Evolutionary conservation across 2,113 vertebrate genomes (phyloP), one percentile per base, ranked within the genome.

Genomic region (Pterophyllum scalare): DNA sequence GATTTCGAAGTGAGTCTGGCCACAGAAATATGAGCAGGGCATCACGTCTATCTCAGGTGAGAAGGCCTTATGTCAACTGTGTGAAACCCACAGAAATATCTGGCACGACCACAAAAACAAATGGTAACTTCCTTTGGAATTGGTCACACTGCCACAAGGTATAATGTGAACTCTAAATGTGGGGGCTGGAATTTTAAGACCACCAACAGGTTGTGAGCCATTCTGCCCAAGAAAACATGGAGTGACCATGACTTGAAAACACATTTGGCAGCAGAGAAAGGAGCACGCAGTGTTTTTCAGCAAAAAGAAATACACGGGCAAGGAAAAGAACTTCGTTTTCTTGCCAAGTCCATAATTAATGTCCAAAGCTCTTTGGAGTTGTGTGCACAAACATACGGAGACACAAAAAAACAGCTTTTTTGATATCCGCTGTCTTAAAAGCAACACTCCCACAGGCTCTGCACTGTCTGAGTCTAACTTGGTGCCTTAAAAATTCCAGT

Each of bases 61-160:
- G 80, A 79, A 83, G 81, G 79, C 82, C 59, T 86, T 74, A 43
- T 43, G 86, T 93, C 88, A 90, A 82, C 75, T 76, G 82, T 79
- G 82, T 58, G 70, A 40, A 85, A 77, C 43, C 74, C 77, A 64
- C 74, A 79, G 58, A 77, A 89, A 90, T 78, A 89, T 86, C 91
- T 93, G 89, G 90, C 64, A 64, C 14, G 65, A 89, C 87, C 85
- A 76, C 78, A 81, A 93, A 91, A 92, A 86, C 85, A 89, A 91
- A 91, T 79, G 88, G 31, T 56, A 35, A 19, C 77, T 91, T 86
- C 78, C 87, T 78, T 70, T 40, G 65, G 52, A 78, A 65, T 80
- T 59, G 77, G 82, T 86, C 75, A 80, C 65, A 79, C 67, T 52
- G 70, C 80, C 86, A 85, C 87, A 76, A 60, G 76, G 75, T 60